phyloP scores from a whole-genome alignment of 2,113 vertebrate species.

The Dipodomys ordii region DNA sequence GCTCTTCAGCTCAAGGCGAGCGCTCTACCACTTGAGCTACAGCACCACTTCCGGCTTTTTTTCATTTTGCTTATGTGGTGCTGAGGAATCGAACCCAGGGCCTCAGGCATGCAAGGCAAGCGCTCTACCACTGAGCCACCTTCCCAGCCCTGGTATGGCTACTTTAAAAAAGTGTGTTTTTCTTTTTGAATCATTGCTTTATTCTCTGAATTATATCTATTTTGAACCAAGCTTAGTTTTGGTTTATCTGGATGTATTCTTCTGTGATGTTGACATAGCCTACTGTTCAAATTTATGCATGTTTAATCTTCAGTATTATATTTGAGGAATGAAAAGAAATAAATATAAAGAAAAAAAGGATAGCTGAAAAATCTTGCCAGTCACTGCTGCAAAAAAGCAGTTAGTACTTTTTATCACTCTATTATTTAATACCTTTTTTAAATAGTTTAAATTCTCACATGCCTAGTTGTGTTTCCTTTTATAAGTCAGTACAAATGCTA shows the following conservation, averaged over 20 bases:
- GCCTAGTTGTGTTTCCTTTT: constrained; percentile 77
- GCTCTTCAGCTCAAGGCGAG: too few species aligned
- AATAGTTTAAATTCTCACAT: constrained; percentile 75
- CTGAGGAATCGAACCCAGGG: too few species aligned
- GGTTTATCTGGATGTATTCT: neutral
- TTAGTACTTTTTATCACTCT: neutral
- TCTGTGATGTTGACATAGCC: neutral
- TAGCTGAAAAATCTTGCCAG: constrained; percentile 50
- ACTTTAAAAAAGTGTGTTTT: constrained; percentile 1
- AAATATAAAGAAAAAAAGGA: constrained; percentile 23
- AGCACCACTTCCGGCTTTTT: too few species aligned
- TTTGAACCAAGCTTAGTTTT: neutral
- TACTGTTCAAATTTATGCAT: neutral
- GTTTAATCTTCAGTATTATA: constrained; percentile 46
- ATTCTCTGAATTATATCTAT: neutral
- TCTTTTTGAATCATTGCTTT: neutral
- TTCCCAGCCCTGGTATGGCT: too few species aligned
- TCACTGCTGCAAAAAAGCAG: constrained; percentile 16
- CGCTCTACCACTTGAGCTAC: too few species aligned
- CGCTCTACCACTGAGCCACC: too few species aligned
- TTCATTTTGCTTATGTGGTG: too few species aligned
- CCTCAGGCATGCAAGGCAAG: too few species aligned
- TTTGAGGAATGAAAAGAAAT: constrained; percentile 15
- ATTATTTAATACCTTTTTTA: constrained; percentile 23
- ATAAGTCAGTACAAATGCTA: constrained; percentile 72